phyloP scores from a whole-genome alignment of 2,797 vertebrate genomes.

The Siniperca undulata region DNA sequence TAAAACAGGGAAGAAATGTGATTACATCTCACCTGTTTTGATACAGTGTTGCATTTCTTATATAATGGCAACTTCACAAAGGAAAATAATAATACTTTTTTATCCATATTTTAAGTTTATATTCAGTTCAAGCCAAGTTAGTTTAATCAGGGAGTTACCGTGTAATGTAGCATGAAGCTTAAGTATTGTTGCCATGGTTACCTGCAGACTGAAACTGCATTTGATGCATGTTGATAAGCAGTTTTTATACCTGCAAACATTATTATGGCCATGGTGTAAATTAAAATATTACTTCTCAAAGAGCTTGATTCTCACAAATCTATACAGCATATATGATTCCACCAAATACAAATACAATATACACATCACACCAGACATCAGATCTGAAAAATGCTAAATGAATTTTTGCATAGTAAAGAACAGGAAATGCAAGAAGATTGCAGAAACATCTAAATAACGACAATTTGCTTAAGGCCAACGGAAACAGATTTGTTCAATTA shows the following conservation, averaged over 20 bases:
- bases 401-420: neutral
- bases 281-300: neutral
- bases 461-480: neutral
- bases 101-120: neutral
- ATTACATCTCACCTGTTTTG: neutral
- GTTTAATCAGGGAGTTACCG: neutral
- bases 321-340: neutral
- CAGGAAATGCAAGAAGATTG: neutral
- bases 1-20: neutral
- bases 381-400: neutral
- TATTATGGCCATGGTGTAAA: neutral
- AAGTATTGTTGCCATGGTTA: slow-evolving; percentile 12
- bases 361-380: neutral
- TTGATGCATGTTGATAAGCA: slow-evolving; percentile 9
- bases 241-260: neutral
- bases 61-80: neutral
- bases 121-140: neutral
- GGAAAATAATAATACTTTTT: neutral
- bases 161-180: neutral
- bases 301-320: neutral
- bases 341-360: neutral
- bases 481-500: slow-evolving; percentile 1
- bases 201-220: neutral
- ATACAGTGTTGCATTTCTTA: slow-evolving; percentile 8
- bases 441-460: neutral